Base-by-base conservation (phyloP, 2,113 vertebrate species). In the Spilogale gracilis region DNA sequence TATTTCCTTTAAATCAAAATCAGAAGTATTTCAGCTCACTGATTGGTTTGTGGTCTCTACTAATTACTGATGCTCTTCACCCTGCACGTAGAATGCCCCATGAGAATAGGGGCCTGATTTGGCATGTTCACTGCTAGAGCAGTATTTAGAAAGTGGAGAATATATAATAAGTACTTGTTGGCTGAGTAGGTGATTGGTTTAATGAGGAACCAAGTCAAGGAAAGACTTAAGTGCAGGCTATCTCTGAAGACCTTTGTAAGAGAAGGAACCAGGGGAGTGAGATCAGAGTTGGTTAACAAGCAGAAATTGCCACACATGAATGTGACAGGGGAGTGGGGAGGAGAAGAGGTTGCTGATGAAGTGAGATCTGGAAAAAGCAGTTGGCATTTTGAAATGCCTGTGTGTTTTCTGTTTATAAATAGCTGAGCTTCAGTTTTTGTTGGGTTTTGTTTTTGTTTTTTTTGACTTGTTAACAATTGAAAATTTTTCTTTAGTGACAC, bases 401-500 rank as follows among this genome's bases (percentile, higher is more conserved):
- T 79, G 23, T 93, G 56, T 93, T 80, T 96, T 38, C 79, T 83
- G 8, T 52, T 32, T 91, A 71, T 61, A 96, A 95, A 80, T 84
- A 93, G 50, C 69, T 73, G 23, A 95, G 20, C 43, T 69, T 91
- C 71, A 30, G 12, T 30, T 76, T 76, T 45, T 45, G 12, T 76
- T 48, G 1, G 25, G 25, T n/a, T 14, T 5, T 52, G 52, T 56
- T 94, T 74, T 89, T 43, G 54, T 52, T 63, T 81, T 89, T 79
- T 69, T 38, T 65, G 32, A 93, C 25, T 85, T 69, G 13, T 60
- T 96, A 83, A 82, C 73, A 94, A 74, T 43, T 88, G 81, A 87
- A 88, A 78, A 76, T 3, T 71, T 93, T 94, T 96, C 56, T 81
- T 94, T 61, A 54, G 5, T 89, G 83, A 96, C 23, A 87, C 74